Conservation (phyloP, 2,888 invertebrate genomes). For the Oithona nana region DNA sequence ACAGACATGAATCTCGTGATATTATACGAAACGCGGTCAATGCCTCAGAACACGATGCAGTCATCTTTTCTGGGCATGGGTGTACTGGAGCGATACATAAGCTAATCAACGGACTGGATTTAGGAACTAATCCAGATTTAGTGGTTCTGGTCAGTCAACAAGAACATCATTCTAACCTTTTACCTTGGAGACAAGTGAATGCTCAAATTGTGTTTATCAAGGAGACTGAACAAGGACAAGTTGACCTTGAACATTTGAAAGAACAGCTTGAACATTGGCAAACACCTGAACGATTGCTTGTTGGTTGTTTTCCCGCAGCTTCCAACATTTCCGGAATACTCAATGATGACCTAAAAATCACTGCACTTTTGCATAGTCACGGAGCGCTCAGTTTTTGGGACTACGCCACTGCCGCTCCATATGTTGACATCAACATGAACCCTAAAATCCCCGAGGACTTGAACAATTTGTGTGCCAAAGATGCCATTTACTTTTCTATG, state of each 20-base stretch:
- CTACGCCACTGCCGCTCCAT: constrained; percentile 62
- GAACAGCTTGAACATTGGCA: constrained; percentile 41
- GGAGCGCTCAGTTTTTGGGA: constrained; percentile 76
- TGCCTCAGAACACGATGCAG: constrained; percentile 56
- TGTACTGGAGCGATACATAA: constrained; percentile 54
- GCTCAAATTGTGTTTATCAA: constrained; percentile 57
- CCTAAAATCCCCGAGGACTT: constrained; percentile 49
- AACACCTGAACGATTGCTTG: constrained; percentile 39
- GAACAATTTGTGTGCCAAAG: constrained; percentile 51
- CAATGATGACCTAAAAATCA: constrained; percentile 60
- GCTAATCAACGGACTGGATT: constrained; percentile 47
- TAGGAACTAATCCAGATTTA: constrained; percentile 24
- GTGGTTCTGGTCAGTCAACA: constrained; percentile 54
- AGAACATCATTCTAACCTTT: constrained; percentile 53
- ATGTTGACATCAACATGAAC: constrained; percentile 62
- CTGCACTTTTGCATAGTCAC: constrained; percentile 55
- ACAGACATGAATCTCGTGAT: constrained; percentile 51
- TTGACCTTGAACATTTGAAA: constrained; percentile 57
- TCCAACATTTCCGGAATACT: constrained; percentile 76
- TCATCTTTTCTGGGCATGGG: constrained; percentile 53
- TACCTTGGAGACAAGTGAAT: constrained; percentile 61
- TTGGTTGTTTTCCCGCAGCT: constrained; percentile 68
- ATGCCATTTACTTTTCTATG: constrained; percentile 69
- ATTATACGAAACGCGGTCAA: constrained; percentile 58
- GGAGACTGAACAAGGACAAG: constrained; percentile 55